phyloP scores from a whole-genome alignment of 1,140 invertebrate genomes.

The Aphis gossypii region DNA sequence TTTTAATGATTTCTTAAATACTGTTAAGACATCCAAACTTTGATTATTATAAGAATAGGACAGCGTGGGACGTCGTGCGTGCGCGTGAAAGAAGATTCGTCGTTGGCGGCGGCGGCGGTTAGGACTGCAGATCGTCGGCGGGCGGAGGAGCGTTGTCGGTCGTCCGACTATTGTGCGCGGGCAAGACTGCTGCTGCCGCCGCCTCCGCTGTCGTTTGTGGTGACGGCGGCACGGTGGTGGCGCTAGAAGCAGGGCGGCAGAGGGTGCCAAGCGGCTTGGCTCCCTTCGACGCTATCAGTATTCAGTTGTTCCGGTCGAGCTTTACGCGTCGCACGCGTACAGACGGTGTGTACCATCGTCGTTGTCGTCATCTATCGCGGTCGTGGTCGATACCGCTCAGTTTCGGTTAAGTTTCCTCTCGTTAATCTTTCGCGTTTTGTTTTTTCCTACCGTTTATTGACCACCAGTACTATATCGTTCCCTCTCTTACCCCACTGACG shows the following conservation, averaged over 20 bases:
- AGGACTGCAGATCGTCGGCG: neutral
- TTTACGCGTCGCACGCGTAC: slow-evolving; percentile 50
- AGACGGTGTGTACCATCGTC: neutral
- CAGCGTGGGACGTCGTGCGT: neutral
- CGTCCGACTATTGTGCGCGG: slow-evolving; percentile 45
- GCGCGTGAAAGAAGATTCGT: neutral
- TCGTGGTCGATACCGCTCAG: neutral
- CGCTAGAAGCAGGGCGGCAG: neutral
- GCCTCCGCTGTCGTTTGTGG: neutral
- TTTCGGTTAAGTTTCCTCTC: neutral
- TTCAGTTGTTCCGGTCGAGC: slow-evolving; percentile 49
- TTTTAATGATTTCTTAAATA: neutral
- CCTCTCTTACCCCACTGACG: no score
- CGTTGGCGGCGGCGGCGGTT: neutral
- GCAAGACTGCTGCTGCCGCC: slow-evolving; percentile 32
- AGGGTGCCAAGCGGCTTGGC: neutral
- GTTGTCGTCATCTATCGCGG: neutral
- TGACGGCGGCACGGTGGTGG: neutral
- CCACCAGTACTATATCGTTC: neutral
- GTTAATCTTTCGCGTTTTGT: neutral
- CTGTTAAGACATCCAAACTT: neutral
- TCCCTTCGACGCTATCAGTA: slow-evolving; percentile 46
- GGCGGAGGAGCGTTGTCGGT: slow-evolving; percentile 22
- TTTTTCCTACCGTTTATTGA: neutral
- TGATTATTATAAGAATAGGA: neutral